Conservation (phyloP, 2,888 invertebrate species). For the Adela reaumurella region DNA sequence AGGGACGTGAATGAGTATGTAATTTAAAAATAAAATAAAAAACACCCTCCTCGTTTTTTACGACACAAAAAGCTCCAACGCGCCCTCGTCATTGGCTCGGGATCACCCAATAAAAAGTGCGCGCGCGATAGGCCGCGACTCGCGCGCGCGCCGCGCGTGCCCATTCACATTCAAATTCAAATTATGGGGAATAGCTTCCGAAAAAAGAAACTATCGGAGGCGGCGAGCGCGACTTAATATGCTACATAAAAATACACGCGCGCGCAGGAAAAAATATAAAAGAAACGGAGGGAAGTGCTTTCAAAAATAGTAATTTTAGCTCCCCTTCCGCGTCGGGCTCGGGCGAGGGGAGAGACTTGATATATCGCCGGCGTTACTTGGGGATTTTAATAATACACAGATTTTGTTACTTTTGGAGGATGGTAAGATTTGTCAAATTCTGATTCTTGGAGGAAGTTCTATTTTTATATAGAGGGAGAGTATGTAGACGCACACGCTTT, state of each 20-base stretch:
- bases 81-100: slow-evolving; percentile 29
- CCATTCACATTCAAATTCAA: slow-evolving; percentile 43
- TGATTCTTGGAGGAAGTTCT: slow-evolving; percentile 23
- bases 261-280: slow-evolving; percentile 45
- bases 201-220: slow-evolving; percentile 1
- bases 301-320: slow-evolving; percentile 42
- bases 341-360: slow-evolving; percentile 43
- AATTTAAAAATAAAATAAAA: too few relatives aligned
- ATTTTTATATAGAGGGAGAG: too few relatives aligned
- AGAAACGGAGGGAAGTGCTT: slow-evolving; percentile 46
- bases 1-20: too few relatives aligned
- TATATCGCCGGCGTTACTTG: slow-evolving; percentile 49
- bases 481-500: too few relatives aligned
- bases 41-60: too few relatives aligned
- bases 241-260: slow-evolving; percentile 38
- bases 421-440: slow-evolving; percentile 52
- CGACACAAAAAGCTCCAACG: slow-evolving; percentile 36
- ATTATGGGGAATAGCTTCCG: slow-evolving; percentile 19
- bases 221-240: slow-evolving; percentile 41
- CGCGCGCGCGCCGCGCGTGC: slow-evolving; percentile 26
- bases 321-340: slow-evolving; percentile 40
- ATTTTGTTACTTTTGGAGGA: slow-evolving; percentile 50
- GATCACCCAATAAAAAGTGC: slow-evolving; percentile 36
- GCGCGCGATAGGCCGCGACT: slow-evolving; percentile 20
- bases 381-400: slow-evolving; percentile 53